phyloP scores from a whole-genome alignment of 2,113 vertebrate genomes.

The Ctenodactylus gundi region DNA sequence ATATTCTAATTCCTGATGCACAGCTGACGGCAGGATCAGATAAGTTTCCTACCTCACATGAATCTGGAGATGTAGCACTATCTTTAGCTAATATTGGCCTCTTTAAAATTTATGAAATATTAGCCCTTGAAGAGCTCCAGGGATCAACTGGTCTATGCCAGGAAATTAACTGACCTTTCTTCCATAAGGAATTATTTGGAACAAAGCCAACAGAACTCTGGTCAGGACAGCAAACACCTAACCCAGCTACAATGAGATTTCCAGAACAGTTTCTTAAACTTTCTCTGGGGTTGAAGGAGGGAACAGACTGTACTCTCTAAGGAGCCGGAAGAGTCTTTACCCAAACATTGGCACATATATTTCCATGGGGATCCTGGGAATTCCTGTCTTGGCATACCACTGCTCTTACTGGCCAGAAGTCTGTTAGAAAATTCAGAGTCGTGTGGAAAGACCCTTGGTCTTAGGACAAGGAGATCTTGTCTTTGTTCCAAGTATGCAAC shows the following conservation, averaged over 20 bases:
- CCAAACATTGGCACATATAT: not conserved
- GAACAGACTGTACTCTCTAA: not conserved
- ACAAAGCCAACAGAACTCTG: not conserved
- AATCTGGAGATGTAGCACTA: not conserved
- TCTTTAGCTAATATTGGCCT: not conserved
- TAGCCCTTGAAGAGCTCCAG: not conserved
- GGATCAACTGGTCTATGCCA: not conserved
- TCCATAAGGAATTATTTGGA: not conserved
- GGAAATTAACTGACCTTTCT: not conserved
- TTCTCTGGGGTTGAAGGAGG: not conserved
- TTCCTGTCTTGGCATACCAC: not conserved
- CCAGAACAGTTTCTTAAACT: not conserved
- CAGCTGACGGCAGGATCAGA: not conserved
- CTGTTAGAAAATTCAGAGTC: not conserved
- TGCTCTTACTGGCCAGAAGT: not conserved
- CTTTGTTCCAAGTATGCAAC: not conserved
- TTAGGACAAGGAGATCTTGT: not conserved
- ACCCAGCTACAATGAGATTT: not conserved
- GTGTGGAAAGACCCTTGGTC: not conserved
- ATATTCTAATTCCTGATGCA: not conserved
- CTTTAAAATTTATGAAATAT: not conserved
- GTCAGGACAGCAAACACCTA: not conserved
- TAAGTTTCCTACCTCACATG: not conserved
- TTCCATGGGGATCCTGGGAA: not conserved
- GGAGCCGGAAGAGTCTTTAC: not conserved